Evolutionary conservation across 2,113 vertebrate genomes (phyloP).

Genomic region (Oreotragus oreotragus): DNA sequence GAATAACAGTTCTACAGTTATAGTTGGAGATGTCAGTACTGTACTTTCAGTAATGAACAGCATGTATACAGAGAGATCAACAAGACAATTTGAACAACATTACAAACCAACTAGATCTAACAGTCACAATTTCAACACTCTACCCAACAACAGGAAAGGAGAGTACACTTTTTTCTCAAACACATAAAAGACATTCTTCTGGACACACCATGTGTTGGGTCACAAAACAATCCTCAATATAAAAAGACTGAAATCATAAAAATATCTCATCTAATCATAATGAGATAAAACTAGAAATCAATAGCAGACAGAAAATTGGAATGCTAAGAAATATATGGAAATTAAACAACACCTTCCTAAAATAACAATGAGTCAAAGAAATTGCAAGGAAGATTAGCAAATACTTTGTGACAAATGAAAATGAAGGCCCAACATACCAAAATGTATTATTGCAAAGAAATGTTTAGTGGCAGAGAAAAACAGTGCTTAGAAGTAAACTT

Average conservation of each 20-base stretch:
- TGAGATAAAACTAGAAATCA: background rate
- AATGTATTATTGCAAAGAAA: background rate
- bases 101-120: background rate
- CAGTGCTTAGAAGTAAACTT: background rate
- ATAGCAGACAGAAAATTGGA: background rate
- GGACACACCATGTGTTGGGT: background rate
- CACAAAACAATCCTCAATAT: background rate
- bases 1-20: background rate
- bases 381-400: background rate
- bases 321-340: background rate
- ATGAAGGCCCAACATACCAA: background rate
- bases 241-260: background rate
- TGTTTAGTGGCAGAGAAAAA: background rate
- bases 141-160: background rate
- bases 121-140: background rate
- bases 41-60: background rate
- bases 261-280: background rate
- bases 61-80: background rate
- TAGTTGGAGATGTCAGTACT: background rate
- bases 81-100: background rate
- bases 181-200: background rate
- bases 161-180: background rate
- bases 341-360: background rate
- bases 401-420: background rate
- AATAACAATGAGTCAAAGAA: background rate